Conservation (phyloP, 2,888 invertebrate genomes). For the Polyommatus icarus region DNA sequence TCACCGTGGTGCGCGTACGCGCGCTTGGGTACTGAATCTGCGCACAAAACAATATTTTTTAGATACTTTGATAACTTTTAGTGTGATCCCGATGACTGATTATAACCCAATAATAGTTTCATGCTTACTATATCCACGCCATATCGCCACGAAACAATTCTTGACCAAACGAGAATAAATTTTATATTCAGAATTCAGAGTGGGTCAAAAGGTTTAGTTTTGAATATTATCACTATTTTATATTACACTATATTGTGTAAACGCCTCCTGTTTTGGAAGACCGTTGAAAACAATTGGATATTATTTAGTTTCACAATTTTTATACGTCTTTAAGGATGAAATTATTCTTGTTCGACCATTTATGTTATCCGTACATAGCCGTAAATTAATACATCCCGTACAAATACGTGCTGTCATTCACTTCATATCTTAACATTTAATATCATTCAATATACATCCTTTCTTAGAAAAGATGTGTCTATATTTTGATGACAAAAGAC, state of each 20-base stretch:
- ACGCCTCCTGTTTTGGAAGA: too few relatives aligned
- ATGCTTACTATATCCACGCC: background rate
- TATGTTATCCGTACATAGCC: background rate
- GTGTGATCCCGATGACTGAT: background rate
- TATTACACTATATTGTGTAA: too few relatives aligned
- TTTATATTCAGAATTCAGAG: background rate
- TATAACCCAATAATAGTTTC: background rate
- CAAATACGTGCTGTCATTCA: constrained; percentile 5
- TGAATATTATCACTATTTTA: too few relatives aligned
- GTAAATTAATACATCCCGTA: background rate
- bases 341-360: background rate
- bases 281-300: background rate
- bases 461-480: background rate
- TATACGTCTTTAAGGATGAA: background rate
- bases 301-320: too few relatives aligned
- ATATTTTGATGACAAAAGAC: background rate
- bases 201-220: too few relatives aligned
- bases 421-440: background rate
- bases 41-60: background rate
- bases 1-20: background rate
- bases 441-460: background rate
- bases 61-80: background rate
- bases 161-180: background rate
- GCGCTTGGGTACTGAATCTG: background rate
- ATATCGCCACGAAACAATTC: background rate